Evolutionary conservation across 2,797 vertebrate species (phyloP).

Genomic region (Gymnoscopelus braueri): DNA sequence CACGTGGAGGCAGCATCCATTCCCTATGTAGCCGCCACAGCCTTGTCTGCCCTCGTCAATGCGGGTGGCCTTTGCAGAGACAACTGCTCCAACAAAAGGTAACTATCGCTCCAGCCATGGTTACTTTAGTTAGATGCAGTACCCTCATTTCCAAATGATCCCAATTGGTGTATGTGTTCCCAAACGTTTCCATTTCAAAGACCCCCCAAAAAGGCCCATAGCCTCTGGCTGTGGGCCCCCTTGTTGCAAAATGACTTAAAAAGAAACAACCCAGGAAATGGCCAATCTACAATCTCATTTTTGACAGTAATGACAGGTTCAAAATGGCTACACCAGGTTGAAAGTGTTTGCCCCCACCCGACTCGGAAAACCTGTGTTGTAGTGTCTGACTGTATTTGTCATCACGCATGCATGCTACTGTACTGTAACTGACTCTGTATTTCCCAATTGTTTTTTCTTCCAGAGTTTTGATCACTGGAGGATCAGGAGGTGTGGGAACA

Average conservation of each 20-base stretch:
- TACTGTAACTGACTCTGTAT: constrained; percentile 42
- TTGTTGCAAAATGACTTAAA: too few species aligned
- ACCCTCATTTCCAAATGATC: constrained; percentile 69
- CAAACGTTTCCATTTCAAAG: too few species aligned
- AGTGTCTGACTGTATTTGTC: too few species aligned
- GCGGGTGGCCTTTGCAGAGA: constrained; percentile 86
- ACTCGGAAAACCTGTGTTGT: too few species aligned
- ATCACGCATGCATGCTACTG: constrained; percentile 24
- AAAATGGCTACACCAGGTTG: too few species aligned
- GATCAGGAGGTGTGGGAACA: constrained; percentile 93
- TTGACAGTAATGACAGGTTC: too few species aligned
- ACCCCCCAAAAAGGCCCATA: too few species aligned
- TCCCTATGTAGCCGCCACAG: constrained; percentile 89
- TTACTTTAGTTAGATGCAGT: constrained; percentile 76
- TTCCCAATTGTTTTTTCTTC: constrained; percentile 34
- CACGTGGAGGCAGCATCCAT: constrained; percentile 90
- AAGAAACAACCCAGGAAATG: too few species aligned
- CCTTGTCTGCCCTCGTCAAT: constrained; percentile 87
- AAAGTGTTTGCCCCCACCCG: too few species aligned
- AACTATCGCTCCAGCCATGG: constrained; percentile 51
- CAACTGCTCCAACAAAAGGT: constrained; percentile 87
- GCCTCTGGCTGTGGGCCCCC: too few species aligned
- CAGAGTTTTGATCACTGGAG: constrained; percentile 92
- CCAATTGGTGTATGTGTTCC: not conserved
- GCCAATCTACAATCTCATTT: too few species aligned